Evolutionary conservation across 2,888 invertebrate genomes (phyloP).

Genomic region (Sclerodermus sp.): DNA sequence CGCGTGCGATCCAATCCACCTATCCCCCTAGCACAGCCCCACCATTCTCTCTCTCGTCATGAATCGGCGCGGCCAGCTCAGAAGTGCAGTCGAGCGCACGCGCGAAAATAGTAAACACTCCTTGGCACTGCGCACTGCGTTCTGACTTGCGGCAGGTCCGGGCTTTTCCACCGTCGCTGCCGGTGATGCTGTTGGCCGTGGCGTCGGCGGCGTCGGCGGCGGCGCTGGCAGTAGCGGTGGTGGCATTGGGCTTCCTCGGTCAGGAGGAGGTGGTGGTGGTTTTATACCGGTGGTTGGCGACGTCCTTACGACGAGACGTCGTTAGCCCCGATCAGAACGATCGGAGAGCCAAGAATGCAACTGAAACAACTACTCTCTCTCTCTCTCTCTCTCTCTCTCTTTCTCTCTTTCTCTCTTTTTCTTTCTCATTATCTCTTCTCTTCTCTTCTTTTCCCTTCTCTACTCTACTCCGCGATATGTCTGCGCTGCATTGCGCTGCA

Average conservation of each 20-base stretch:
- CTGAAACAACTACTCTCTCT: too few relatives aligned
- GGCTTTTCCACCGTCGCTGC: slow-evolving; percentile 22
- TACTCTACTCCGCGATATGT: too few relatives aligned
- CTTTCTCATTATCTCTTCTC: too few relatives aligned
- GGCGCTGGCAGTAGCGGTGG: background rate
- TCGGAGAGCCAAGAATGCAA: too few relatives aligned
- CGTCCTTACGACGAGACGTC: too few relatives aligned
- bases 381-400: too few relatives aligned
- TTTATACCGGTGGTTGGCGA: background rate
- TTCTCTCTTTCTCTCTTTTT: too few relatives aligned
- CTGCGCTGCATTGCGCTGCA: background rate
- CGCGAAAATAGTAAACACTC: slow-evolving; percentile 54
- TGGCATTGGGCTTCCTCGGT: too few relatives aligned
- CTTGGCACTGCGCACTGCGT: slow-evolving; percentile 51
- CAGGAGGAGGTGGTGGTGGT: too few relatives aligned
- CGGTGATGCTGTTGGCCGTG: slow-evolving; percentile 14
- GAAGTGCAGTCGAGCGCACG: slow-evolving; percentile 36
- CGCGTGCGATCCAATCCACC: slow-evolving; percentile 15
- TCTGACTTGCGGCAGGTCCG: slow-evolving; percentile 54
- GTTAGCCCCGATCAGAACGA: too few relatives aligned
- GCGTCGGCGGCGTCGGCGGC: slow-evolving; percentile 3
- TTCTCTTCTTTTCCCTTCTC: too few relatives aligned
- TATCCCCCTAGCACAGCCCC: slow-evolving; percentile 23
- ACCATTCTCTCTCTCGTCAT: slow-evolving; percentile 12
- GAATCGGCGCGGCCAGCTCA: slow-evolving; percentile 23